phyloP scores from a whole-genome alignment of 2,113 vertebrate genomes.

The Chamaetylas fuelleborni region DNA sequence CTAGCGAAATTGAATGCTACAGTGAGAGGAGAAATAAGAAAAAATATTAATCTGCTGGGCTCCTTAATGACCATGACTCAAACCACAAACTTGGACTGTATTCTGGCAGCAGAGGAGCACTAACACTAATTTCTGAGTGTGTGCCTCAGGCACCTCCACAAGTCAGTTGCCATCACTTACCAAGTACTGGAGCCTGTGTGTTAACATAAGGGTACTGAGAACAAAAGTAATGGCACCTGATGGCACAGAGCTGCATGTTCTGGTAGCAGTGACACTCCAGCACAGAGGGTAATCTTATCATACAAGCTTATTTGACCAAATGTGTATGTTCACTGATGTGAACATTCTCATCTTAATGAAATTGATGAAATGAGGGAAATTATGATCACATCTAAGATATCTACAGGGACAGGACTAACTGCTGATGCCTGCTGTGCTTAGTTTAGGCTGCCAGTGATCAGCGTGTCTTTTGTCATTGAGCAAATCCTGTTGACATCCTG shows the following conservation, averaged over 20 bases:
- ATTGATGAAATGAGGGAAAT: neutral
- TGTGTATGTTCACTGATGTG: neutral
- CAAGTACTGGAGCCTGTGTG: neutral
- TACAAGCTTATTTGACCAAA: neutral
- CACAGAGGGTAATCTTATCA: neutral
- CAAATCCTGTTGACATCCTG: neutral
- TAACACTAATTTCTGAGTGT: neutral
- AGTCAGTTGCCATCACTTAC: neutral
- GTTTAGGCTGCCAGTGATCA: neutral
- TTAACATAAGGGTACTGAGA: neutral
- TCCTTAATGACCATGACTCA: neutral
- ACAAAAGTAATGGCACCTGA: neutral
- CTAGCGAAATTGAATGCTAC: neutral
- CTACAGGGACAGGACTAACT: neutral
- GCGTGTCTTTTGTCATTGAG: neutral
- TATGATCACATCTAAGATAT: neutral
- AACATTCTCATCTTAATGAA: neutral
- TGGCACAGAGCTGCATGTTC: neutral
- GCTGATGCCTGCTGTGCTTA: neutral
- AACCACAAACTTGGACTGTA: fast-evolving
- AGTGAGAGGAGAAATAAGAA: neutral
- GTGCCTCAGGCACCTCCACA: neutral
- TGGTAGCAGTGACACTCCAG: neutral
- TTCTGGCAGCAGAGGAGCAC: neutral
- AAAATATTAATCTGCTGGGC: neutral